phyloP scores from a whole-genome alignment of 2,888 invertebrate genomes.

The Cryptus armator region DNA sequence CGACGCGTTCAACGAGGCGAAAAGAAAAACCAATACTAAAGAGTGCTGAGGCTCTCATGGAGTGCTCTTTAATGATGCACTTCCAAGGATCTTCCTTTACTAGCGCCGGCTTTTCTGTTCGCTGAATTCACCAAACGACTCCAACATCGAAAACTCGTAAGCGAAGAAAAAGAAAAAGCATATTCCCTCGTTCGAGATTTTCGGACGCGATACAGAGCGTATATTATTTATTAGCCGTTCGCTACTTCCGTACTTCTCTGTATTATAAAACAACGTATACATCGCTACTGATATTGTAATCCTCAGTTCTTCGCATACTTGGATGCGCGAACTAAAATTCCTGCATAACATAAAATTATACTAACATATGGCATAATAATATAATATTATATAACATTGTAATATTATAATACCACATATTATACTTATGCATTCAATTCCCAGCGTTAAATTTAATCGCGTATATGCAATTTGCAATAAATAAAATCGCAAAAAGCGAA shows the following conservation, averaged over 20 bases:
- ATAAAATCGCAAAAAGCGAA: no score
- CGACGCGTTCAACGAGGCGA: conserved; percentile 62
- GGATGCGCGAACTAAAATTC: neutral
- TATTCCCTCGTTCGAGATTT: conserved; percentile 22
- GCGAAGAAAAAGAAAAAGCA: conserved; percentile 26
- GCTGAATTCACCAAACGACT: neutral
- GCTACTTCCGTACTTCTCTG: neutral
- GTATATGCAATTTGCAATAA: no score
- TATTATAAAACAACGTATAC: neutral
- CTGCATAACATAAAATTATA: neutral
- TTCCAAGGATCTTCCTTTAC: conserved; percentile 46
- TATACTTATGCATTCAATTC: no score
- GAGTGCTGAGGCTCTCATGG: conserved; percentile 61
- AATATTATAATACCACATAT: no score
- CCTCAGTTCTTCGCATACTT: neutral
- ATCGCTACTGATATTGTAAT: neutral
- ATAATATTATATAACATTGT: no score
- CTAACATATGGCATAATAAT: neutral
- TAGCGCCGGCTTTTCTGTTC: conserved; percentile 4
- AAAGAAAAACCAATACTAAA: conserved; percentile 67
- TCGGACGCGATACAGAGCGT: neutral
- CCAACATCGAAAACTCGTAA: conserved; percentile 16
- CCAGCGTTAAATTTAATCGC: no score
- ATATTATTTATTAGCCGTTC: neutral
- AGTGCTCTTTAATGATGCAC: conserved; percentile 69